phyloP scores from a whole-genome alignment of 1,140 invertebrate genomes.

The Drosophila bipectinata region DNA sequence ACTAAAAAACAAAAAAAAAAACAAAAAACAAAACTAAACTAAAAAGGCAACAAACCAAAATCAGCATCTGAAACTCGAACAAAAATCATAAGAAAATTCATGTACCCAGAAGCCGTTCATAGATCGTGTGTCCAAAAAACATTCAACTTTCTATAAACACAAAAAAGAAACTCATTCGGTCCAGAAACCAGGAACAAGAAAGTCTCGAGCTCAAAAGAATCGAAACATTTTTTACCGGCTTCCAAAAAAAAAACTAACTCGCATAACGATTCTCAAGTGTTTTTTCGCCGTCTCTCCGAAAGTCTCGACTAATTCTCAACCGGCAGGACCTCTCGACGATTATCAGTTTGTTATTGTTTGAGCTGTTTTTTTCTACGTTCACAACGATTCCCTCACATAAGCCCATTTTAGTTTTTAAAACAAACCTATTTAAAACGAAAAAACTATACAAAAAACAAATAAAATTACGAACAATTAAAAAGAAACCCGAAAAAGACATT shows the following conservation, averaged over 20 bases:
- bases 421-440: slow-evolving; percentile 19
- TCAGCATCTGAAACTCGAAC: slow-evolving; percentile 63
- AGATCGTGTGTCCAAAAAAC: slow-evolving; percentile 54
- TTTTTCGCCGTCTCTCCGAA: slow-evolving; percentile 53
- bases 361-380: slow-evolving; percentile 61
- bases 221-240: slow-evolving; percentile 53
- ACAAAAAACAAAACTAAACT: slow-evolving; percentile 48
- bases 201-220: slow-evolving; percentile 28
- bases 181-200: slow-evolving; percentile 33
- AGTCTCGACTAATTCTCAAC: slow-evolving; percentile 59
- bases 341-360: slow-evolving; percentile 62
- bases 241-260: slow-evolving; percentile 34
- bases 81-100: slow-evolving; percentile 49
- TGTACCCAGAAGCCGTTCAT: slow-evolving; percentile 47
- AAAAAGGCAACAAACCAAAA: slow-evolving; percentile 51
- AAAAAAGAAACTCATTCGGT: slow-evolving; percentile 39
- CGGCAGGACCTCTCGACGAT: slow-evolving; percentile 64
- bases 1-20: slow-evolving; percentile 69
- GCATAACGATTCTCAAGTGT: slow-evolving; percentile 61
- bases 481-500: slow-evolving; percentile 5
- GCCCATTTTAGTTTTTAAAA: slow-evolving; percentile 50
- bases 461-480: slow-evolving; percentile 29
- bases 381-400: slow-evolving; percentile 25
- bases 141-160: slow-evolving; percentile 42
- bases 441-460: slow-evolving; percentile 13